Base-by-base conservation (phyloP, 1,140 invertebrate genomes). In the Orussus abietinus region DNA sequence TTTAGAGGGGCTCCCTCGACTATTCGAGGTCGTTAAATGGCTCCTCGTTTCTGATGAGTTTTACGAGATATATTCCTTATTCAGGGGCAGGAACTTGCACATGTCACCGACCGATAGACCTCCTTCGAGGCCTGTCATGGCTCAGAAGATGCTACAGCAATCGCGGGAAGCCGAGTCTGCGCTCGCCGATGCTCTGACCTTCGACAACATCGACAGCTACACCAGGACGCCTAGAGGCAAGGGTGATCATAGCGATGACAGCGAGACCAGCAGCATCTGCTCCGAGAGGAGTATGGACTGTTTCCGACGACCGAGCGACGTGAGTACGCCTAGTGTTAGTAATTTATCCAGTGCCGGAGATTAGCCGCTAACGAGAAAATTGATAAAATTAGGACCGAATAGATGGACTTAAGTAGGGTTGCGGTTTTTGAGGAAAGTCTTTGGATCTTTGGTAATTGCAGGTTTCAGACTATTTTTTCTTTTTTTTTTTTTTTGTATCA, bases 221-320 rank as follows among this genome's bases (percentile, higher is more conserved):
- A 50, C 45, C 1, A 58, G 66, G 48, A 61, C 63, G 14, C 57
- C 65, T 1, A 76, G 80, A 25, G 65, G 64, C 5, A 72, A 73
- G 31, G 73, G 81, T 0, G 88, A 91, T 58, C 87, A 91, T 38
- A 90, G 89, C 22, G 90, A 93, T 62, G 88, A 91, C 42, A 95
- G 91, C 31, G 94, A 97, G 66, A 93, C 91, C 2, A 96, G 92
- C 21, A 95, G 91, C 64, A 84, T 96, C 31, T 95, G 92, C 65
- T 96, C 92, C 1, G 92, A 97, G 58, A 74, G 90, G 4, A 94
- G 90, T 17, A 85, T 86, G 55, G 90, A 92, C 59, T 92, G 88
- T 6, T 88, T 83, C 45, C 78, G 85, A 33, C 75, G 86, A 61
- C 80, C 82, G 10, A 83, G 80, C 44, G 89, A 94, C 77, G 88